Base-by-base conservation (phyloP, 2,888 invertebrate genomes). In the Protodeltote pygarga region DNA sequence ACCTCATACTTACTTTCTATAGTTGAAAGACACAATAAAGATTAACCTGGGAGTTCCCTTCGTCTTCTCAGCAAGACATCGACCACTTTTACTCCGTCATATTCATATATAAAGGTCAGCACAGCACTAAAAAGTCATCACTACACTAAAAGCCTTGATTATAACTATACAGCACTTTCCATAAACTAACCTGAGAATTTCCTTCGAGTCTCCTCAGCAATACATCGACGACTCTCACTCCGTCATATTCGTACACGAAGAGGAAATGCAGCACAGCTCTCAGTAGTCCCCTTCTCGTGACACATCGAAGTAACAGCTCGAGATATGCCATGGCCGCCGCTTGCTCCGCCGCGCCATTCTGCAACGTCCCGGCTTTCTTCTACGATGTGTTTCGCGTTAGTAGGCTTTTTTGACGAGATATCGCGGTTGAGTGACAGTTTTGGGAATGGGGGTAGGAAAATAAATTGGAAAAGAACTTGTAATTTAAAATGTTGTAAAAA, bases 291-390 rank as follows among this genome's bases (percentile, higher is more conserved):
- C 97, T 95, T 66, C 97, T 95, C 0, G 97, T 96, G 8, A 97
- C 96, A 35, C 97, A 96, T 32, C 98, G 94, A 55, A 99, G 85
- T 71, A 98, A 95, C 64, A 99, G 92, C 87, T 99, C 98, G 55
- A 98, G 94, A 88, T 99, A 99, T 4, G 97, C 97, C 77, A 97
- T 98, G 5, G 98, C 97, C 33, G 98, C 96, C 47, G 98, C 95
- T 79, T 98, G 95, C 84, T 99, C 98, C 63, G 96, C 95, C 66
- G 95, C 93, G 50, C 97, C 96, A 85, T 94, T 96, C 97, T 98
- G 94, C 85, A 95, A 94, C 87, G 88, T 74, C 73, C 76, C 85
- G 76, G 80, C 81, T 82, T 77, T 85, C 75, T 84, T 87, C 91
- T 90, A 89, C 67, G 83, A 78, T 73, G 77, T 78, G 82, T 70